A percentile compares a stretch with the other conserved stretches of the same genome.
These are phyloP conservation scores for Morus bassanus DNA, from an alignment of 2,797 vertebrate species.

Conservation along the genomic window DNA sequence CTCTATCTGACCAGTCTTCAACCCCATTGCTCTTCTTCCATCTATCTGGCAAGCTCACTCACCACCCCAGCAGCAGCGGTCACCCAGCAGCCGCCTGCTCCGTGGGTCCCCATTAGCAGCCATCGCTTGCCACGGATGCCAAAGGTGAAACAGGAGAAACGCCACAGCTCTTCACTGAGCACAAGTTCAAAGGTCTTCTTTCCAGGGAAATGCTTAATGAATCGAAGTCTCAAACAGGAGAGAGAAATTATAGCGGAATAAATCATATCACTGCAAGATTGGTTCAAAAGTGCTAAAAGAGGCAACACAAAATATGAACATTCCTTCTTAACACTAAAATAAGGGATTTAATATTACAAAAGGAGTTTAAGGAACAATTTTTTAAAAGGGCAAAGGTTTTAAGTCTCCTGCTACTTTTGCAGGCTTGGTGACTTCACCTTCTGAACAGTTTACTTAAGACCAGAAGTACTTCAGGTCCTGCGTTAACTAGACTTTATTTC, in stretches of 20 bases:
- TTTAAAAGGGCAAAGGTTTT: neutral
- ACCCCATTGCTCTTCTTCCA: neutral
- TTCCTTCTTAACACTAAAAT: neutral
- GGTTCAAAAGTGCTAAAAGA: neutral
- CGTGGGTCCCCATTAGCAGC: fast-evolving
- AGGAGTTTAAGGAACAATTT: neutral
- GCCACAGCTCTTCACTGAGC: neutral
- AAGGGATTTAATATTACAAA: neutral
- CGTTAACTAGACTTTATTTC: neutral
- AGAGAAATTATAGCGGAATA: neutral
- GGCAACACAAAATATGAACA: neutral
- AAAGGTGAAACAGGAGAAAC: neutral
- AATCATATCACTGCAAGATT: neutral
- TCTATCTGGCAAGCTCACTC: neutral
- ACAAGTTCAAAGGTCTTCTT: neutral
- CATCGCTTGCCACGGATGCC: neutral
- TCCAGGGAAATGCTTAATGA: neutral
- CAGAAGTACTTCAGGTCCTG: neutral
- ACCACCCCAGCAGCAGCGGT: fast-evolving
- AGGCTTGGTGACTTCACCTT: neutral
- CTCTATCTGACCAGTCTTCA: neutral
- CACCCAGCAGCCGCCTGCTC: neutral
- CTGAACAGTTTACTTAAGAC: neutral
- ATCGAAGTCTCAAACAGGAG: neutral
- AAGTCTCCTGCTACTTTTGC: neutral